phyloP scores from a whole-genome alignment of 1,140 invertebrate species.

The Olivierus martensii region DNA sequence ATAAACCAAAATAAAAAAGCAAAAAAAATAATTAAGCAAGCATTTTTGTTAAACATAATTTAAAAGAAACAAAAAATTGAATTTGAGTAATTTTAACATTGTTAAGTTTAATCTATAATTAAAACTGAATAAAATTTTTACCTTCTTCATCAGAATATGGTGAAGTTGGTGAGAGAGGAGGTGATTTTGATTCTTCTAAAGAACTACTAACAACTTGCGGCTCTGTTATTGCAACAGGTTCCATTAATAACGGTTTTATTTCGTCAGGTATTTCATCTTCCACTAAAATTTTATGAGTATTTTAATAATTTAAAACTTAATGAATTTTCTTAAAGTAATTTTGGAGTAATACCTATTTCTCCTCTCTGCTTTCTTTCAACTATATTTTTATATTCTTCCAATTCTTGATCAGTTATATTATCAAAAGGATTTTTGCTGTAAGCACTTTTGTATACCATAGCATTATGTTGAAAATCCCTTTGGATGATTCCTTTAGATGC shows the following conservation, averaged over 20 bases:
- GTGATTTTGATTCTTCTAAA: slow-evolving; percentile 13
- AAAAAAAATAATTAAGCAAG: background rate
- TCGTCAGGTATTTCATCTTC: slow-evolving; percentile 24
- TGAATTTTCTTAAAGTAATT: no score
- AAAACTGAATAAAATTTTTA: slow-evolving; percentile 5
- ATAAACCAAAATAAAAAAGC: background rate
- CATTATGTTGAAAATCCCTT: slow-evolving; percentile 95
- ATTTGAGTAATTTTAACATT: background rate
- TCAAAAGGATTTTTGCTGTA: slow-evolving; percentile 98
- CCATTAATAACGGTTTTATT: slow-evolving; percentile 21
- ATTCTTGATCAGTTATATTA: slow-evolving; percentile 69
- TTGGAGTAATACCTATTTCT: slow-evolving; percentile 35
- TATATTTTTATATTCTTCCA: slow-evolving; percentile 75
- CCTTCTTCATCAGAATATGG: slow-evolving; percentile 25
- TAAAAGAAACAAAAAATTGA: background rate
- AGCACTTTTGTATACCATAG: slow-evolving; percentile 91
- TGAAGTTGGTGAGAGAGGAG: slow-evolving; percentile 22
- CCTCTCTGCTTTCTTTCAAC: slow-evolving; percentile 69
- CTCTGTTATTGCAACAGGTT: slow-evolving; percentile 17
- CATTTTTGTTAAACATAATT: background rate
- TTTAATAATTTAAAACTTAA: no score
- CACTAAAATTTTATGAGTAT: slow-evolving; percentile 1
- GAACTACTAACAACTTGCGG: slow-evolving; percentile 9
- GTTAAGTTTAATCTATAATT: slow-evolving; percentile 2
- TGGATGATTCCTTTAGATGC: slow-evolving; percentile 97